These are phyloP conservation scores for Aethes cnicana DNA, from an alignment of 2,888 invertebrate species.

Conservation along the genomic window DNA sequence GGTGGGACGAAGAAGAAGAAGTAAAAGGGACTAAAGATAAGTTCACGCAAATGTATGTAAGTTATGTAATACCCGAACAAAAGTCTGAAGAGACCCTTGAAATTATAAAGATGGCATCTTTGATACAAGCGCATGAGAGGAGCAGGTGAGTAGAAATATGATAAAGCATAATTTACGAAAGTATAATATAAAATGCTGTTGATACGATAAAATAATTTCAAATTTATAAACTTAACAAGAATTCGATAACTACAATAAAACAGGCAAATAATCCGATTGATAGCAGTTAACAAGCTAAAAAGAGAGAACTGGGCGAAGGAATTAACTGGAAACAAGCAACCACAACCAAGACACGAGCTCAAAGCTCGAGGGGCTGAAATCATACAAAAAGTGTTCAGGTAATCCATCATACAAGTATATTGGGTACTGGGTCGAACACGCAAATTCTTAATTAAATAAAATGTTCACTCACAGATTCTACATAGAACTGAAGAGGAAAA, in stretches of 20 bases:
- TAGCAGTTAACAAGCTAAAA: slow-evolving; percentile 39
- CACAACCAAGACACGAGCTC: slow-evolving; percentile 46
- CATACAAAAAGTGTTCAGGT: slow-evolving; percentile 60
- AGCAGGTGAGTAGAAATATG: slow-evolving; percentile 59
- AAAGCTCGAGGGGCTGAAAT: slow-evolving; percentile 51
- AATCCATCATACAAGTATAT: too few relatives aligned
- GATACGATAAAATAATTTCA: too few relatives aligned
- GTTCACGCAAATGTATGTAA: slow-evolving; percentile 33
- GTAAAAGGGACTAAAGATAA: slow-evolving; percentile 26
- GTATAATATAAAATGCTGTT: too few relatives aligned
- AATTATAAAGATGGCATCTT: slow-evolving; percentile 41
- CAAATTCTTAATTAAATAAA: not conserved
- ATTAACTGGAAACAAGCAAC: slow-evolving; percentile 46
- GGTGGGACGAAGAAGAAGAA: slow-evolving; percentile 46
- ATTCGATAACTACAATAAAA: too few relatives aligned
- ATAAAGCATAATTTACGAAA: too few relatives aligned
- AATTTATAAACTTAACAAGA: too few relatives aligned
- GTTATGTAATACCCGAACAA: slow-evolving; percentile 39
- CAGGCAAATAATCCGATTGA: slow-evolving; percentile 51
- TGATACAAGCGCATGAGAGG: slow-evolving; percentile 64
- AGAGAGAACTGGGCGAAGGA: slow-evolving; percentile 57
- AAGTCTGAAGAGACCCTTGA: slow-evolving; percentile 48
- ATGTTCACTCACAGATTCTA: slow-evolving; percentile 48
- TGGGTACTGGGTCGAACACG: too few relatives aligned
- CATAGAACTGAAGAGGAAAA: slow-evolving; percentile 57